phyloP scores from a whole-genome alignment of 2,797 vertebrate species.

The Xenops minutus region DNA sequence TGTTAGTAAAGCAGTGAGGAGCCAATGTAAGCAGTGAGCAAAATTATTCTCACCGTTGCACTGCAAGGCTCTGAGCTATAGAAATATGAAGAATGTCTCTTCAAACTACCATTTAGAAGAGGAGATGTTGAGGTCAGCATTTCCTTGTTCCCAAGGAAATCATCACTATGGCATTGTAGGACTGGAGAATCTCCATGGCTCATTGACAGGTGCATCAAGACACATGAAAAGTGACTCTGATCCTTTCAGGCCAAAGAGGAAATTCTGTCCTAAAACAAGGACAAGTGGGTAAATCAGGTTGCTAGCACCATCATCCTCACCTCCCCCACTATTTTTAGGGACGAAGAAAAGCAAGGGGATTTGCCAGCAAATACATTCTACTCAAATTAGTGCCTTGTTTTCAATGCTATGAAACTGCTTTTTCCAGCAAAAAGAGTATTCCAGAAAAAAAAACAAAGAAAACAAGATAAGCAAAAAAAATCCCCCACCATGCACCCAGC shows the following conservation, averaged over 20 bases:
- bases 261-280: background rate
- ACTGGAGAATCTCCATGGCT: background rate
- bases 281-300: background rate
- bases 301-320: background rate
- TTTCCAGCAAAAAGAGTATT: background rate
- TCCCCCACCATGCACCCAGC: accelerated
- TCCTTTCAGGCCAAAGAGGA: background rate
- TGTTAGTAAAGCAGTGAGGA: background rate
- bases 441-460: background rate
- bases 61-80: background rate
- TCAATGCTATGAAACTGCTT: background rate
- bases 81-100: background rate
- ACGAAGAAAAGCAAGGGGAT: background rate
- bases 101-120: background rate
- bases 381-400: background rate
- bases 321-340: background rate
- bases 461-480: background rate
- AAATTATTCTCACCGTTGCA: background rate
- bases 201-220: background rate
- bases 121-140: background rate
- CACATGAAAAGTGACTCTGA: background rate
- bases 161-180: background rate
- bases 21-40: background rate
- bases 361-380: background rate
- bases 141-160: background rate